These are phyloP conservation scores for Calidris pugnax DNA, from an alignment of 2,113 vertebrate genomes.

Conservation along the genomic window DNA sequence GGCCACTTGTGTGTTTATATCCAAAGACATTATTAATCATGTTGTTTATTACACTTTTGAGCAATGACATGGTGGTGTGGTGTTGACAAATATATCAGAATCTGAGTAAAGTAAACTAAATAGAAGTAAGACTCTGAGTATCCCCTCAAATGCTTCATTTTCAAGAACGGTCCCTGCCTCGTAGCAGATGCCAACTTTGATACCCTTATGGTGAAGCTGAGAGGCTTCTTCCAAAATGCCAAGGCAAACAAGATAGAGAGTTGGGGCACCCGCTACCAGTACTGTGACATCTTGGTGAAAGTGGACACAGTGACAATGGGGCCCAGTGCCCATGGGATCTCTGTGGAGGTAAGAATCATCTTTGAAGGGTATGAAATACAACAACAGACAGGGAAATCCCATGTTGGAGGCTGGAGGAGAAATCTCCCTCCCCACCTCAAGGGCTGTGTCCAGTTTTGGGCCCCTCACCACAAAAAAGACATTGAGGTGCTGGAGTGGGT, in stretches of 20 bases:
- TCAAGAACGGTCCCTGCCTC: slow-evolving; percentile 91
- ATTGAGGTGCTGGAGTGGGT: too few species aligned
- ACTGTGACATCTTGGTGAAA: slow-evolving; percentile 95
- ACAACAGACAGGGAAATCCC: not conserved
- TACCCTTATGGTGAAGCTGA: slow-evolving; percentile 94
- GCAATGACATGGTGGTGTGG: not conserved
- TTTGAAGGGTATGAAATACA: too few species aligned
- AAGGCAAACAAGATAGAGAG: slow-evolving; percentile 96
- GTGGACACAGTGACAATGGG: slow-evolving; percentile 94
- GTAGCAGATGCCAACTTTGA: slow-evolving; percentile 93
- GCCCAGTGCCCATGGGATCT: slow-evolving; percentile 92
- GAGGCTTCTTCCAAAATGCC: slow-evolving; percentile 97
- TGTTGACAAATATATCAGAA: not conserved
- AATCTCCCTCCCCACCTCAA: not conserved
- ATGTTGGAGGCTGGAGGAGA: rapidly evolving
- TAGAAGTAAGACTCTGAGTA: slow-evolving; percentile 80
- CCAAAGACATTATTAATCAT: not conserved
- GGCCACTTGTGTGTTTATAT: not conserved
- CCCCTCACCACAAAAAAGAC: too few species aligned
- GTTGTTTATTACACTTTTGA: not conserved
- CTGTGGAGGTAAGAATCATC: slow-evolving; percentile 85
- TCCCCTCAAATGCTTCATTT: slow-evolving; percentile 93
- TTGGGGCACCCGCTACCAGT: slow-evolving; percentile 76
- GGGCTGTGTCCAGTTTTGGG: too few species aligned
- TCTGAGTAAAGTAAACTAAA: not conserved